Evolutionary conservation across 2,797 vertebrate genomes (phyloP).

Genomic region (Cygnus olor): DNA sequence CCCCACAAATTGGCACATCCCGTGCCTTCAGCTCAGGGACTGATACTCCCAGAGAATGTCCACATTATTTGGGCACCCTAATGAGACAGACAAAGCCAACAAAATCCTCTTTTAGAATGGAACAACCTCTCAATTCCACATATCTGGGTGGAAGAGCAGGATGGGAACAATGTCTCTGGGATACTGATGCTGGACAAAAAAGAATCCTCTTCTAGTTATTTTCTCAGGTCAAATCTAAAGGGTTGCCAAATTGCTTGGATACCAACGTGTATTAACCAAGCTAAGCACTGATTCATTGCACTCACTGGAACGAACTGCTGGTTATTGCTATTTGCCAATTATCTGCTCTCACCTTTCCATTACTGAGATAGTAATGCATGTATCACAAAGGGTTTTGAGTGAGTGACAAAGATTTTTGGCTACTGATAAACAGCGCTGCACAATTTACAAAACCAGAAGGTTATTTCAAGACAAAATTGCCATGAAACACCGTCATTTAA

Average conservation of each 20-base stretch:
- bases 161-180: not conserved
- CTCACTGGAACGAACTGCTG: not conserved
- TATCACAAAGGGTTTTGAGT: not conserved
- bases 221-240: not conserved
- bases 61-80: not conserved
- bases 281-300: not conserved
- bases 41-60: not conserved
- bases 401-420: slow-evolving; percentile 46
- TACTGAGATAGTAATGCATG: not conserved
- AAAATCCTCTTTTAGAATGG: not conserved
- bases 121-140: not conserved
- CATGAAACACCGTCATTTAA: slow-evolving; percentile 51
- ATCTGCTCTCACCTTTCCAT: slow-evolving; percentile 27
- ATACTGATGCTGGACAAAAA: not conserved
- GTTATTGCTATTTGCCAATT: slow-evolving; percentile 7
- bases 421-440: slow-evolving; percentile 29
- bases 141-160: not conserved
- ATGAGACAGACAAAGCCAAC: not conserved
- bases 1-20: not conserved
- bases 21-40: not conserved
- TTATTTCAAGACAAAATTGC: slow-evolving; percentile 66
- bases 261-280: not conserved
- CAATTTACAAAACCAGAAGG: slow-evolving; percentile 50
- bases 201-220: not conserved
- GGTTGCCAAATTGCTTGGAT: slow-evolving; percentile 5